These are phyloP conservation scores for Choloepus didactylus DNA, from an alignment of 2,797 vertebrate species.

Conservation along the genomic window DNA sequence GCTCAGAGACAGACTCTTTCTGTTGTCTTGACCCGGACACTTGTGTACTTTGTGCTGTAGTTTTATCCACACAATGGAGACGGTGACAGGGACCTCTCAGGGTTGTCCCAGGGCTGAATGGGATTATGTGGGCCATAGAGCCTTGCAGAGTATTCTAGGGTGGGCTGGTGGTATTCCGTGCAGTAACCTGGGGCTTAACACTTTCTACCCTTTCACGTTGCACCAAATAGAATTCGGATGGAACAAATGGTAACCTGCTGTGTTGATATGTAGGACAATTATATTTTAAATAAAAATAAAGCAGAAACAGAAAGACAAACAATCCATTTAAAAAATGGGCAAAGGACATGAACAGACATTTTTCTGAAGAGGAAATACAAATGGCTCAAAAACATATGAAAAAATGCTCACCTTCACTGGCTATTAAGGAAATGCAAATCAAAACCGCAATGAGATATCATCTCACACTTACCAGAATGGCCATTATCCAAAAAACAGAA, in stretches of 20 bases:
- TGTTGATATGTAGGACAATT: not conserved
- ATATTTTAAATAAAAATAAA: not conserved
- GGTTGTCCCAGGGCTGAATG: not conserved
- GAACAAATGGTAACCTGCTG: not conserved
- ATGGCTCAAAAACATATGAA: too few relatives aligned
- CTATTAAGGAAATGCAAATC: too few relatives aligned
- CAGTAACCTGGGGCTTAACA: not conserved
- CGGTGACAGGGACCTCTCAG: not conserved
- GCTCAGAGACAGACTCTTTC: not conserved
- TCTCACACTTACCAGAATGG: too few relatives aligned
- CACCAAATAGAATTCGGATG: not conserved
- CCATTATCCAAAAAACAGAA: too few relatives aligned
- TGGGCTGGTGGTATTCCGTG: not conserved
- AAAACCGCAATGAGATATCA: too few relatives aligned
- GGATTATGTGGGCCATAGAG: not conserved
- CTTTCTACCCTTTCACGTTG: not conserved
- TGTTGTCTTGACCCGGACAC: not conserved
- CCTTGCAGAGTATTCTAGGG: not conserved
- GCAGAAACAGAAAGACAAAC: too few relatives aligned
- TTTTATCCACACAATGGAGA: not conserved
- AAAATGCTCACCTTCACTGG: too few relatives aligned
- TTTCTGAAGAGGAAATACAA: too few relatives aligned
- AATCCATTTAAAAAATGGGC: too few relatives aligned
- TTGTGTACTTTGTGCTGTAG: too few relatives aligned
- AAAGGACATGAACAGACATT: too few relatives aligned